Evolutionary conservation across 2,797 vertebrate genomes (phyloP).

Genomic region (Crypturellus tataupa): DNA sequence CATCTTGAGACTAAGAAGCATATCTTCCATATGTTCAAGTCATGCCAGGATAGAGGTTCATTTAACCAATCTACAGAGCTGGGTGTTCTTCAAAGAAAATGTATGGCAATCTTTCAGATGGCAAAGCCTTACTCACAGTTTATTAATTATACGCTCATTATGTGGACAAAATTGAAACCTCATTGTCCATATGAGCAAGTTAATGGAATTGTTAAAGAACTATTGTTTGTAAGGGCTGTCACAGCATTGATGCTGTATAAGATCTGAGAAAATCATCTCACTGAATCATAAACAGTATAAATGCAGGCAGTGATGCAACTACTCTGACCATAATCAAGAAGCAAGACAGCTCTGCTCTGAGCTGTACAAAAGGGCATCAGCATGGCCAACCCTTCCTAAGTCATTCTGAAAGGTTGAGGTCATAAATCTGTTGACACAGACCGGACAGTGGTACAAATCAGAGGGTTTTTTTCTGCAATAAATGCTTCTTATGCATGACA

Average conservation of each 20-base stretch:
- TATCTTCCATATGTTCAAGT: background rate
- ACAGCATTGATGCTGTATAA: background rate
- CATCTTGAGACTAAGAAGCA: background rate
- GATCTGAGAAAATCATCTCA: background rate
- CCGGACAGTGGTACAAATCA: background rate
- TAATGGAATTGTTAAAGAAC: fast-evolving
- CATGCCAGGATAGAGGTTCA: background rate
- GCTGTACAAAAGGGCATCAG: background rate
- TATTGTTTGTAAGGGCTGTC: background rate
- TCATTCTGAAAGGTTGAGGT: background rate
- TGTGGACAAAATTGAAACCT: background rate
- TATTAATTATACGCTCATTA: fast-evolving
- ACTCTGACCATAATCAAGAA: background rate
- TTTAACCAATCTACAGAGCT: background rate
- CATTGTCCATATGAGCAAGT: background rate
- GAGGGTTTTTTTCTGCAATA: background rate
- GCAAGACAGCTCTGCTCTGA: background rate
- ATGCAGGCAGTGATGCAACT: background rate
- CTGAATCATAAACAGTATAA: background rate
- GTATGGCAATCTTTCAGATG: background rate
- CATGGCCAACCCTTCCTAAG: background rate
- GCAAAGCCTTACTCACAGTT: background rate
- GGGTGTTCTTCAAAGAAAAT: background rate
- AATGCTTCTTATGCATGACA: background rate
- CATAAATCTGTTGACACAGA: background rate